phyloP scores from a whole-genome alignment of 1,140 invertebrate genomes.

The Heliconius eleuchia region DNA sequence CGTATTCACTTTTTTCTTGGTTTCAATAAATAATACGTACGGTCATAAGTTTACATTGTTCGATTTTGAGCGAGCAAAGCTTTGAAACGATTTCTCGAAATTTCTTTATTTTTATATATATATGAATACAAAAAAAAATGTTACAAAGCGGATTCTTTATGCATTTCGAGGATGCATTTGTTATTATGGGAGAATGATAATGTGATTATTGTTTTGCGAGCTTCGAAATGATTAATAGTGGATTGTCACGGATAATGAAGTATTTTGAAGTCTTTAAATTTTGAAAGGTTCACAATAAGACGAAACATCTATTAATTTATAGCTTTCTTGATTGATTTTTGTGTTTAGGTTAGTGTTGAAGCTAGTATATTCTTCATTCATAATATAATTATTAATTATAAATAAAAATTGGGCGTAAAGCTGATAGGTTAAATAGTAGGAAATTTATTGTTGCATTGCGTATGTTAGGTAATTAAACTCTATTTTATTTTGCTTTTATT shows the following conservation, averaged over 20 bases:
- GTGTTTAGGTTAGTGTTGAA: neutral
- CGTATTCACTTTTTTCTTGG: constrained; percentile 68
- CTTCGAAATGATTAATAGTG: constrained; percentile 74
- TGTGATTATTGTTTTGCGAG: constrained; percentile 81
- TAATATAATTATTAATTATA: neutral
- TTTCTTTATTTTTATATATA: constrained; percentile 62
- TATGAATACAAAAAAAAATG: constrained; percentile 45
- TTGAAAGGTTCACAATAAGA: constrained; percentile 52
- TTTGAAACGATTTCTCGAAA: constrained; percentile 69
- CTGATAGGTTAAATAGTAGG: no score
- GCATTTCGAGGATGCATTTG: constrained; percentile 75
- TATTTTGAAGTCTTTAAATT: constrained; percentile 67
- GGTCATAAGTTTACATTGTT: constrained; percentile 78
- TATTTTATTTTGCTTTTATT: no score
- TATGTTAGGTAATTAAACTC: no score
- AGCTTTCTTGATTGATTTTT: constrained; percentile 41
- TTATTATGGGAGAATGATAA: constrained; percentile 80
- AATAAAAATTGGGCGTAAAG: neutral
- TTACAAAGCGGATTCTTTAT: constrained; percentile 76
- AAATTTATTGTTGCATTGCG: no score
- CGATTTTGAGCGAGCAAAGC: constrained; percentile 64
- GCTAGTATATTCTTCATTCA: neutral
- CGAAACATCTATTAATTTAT: constrained; percentile 45
- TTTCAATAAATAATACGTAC: constrained; percentile 79
- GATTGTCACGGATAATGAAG: constrained; percentile 79